Evolutionary conservation across 2,113 vertebrate species (phyloP).

Genomic region (Cyprinodon tularosa): DNA sequence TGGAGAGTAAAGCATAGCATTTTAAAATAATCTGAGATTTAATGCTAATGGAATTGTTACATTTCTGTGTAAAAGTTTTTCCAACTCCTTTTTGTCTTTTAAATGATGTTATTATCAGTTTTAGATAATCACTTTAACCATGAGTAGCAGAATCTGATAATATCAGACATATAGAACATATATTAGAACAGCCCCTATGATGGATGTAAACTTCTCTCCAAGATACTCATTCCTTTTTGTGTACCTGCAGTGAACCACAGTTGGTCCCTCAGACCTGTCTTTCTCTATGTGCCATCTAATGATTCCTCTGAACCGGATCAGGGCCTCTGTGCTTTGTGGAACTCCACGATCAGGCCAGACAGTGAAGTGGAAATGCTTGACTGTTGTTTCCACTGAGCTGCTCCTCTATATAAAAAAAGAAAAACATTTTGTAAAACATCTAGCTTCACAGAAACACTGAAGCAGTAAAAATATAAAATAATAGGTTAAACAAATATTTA

Average conservation of each 20-base stretch:
- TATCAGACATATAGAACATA: no score
- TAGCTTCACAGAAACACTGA: not conserved
- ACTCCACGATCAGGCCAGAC: conserved; percentile 89
- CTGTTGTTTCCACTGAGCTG: conserved; percentile 49
- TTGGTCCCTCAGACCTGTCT: conserved; percentile 51
- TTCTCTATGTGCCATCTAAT: conserved; percentile 79
- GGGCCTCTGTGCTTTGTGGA: conserved; percentile 74
- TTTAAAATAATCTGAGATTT: no score
- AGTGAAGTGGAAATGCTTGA: conserved; percentile 86
- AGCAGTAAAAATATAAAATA: not conserved
- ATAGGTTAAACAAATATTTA: no score
- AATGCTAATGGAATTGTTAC: no score
- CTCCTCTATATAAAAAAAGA: conserved; percentile 60
- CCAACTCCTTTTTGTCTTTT: no score
- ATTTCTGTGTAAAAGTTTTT: no score
- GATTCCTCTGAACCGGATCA: conserved; percentile 81
- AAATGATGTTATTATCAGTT: no score
- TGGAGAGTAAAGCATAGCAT: no score
- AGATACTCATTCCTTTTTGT: not conserved
- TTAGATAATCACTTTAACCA: no score
- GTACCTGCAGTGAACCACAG: conserved; percentile 89
- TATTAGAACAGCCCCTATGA: not conserved
- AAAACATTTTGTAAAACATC: not conserved
- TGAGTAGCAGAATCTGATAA: no score
- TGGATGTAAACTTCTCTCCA: not conserved